phyloP scores from a whole-genome alignment of 1,140 invertebrate species.

The Drosophila pallidifrons region DNA sequence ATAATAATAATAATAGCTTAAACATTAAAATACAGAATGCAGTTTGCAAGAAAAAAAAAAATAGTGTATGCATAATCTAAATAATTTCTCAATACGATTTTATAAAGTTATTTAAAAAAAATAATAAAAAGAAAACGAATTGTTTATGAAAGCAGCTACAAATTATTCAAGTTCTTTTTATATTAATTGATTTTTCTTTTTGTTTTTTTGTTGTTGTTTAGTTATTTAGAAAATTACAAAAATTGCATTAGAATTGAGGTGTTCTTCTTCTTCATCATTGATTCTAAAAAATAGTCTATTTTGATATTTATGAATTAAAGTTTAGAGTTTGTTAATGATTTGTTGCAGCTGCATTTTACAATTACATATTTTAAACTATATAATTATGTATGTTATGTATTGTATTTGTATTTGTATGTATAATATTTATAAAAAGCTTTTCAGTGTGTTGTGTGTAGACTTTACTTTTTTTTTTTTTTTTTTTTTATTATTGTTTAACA shows the following conservation, averaged over 20 bases:
- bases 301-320: slow-evolving; percentile 20
- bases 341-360: slow-evolving; percentile 41
- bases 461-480: slow-evolving; percentile 4
- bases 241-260: slow-evolving; percentile 23
- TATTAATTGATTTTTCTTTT: slow-evolving; percentile 5
- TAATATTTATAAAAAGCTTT: slow-evolving; percentile 55
- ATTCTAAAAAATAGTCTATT: slow-evolving; percentile 6
- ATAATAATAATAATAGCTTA: slow-evolving; percentile 78
- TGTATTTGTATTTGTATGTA: slow-evolving; percentile 24
- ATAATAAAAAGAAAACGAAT: slow-evolving; percentile 40
- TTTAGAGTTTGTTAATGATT: slow-evolving; percentile 10
- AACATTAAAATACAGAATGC: slow-evolving; percentile 77
- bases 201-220: too few species aligned
- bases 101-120: slow-evolving; percentile 21
- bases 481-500: slow-evolving; percentile 38
- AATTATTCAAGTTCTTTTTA: background rate
- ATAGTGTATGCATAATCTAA: slow-evolving; percentile 4
- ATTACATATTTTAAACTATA: slow-evolving; percentile 37
- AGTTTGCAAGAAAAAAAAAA: slow-evolving; percentile 35
- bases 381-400: slow-evolving; percentile 35
- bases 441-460: slow-evolving; percentile 26
- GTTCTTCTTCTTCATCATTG: slow-evolving; percentile 5
- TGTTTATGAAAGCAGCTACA: slow-evolving; percentile 27
- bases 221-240: slow-evolving; percentile 55
- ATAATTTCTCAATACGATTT: slow-evolving; percentile 36